Conservation (phyloP, 2,888 invertebrate genomes). For the Aromia moschata region DNA sequence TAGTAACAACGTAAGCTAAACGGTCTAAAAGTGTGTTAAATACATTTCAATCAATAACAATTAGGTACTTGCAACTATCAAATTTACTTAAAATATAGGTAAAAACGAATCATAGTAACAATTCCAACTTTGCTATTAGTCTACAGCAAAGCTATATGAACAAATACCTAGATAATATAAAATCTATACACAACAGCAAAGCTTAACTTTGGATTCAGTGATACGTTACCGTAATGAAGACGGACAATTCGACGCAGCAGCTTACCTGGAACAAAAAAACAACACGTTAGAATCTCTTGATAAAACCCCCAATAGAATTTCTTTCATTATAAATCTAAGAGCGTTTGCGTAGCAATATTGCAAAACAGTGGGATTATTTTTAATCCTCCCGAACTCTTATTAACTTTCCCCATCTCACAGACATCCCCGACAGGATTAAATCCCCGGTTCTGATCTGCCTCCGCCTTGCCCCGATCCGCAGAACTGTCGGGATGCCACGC, state of each 20-base stretch:
- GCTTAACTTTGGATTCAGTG: not conserved
- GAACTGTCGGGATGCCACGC: constrained; percentile 65
- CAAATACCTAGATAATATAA: too few relatives aligned
- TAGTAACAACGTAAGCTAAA: not conserved
- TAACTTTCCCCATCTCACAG: constrained; percentile 62
- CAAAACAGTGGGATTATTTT: constrained; percentile 65
- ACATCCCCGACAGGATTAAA: constrained; percentile 63
- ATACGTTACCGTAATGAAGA: constrained; percentile 23
- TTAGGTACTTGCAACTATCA: too few relatives aligned
- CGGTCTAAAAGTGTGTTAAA: not conserved
- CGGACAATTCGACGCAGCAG: not conserved
- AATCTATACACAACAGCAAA: too few relatives aligned
- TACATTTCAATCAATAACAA: not conserved
- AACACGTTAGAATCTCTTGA: constrained; percentile 24
- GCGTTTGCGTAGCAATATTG: constrained; percentile 58
- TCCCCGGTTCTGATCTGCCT: constrained; percentile 61
- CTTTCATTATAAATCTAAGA: constrained; percentile 40
- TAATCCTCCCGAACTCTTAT: constrained; percentile 64
- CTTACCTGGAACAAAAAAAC: constrained; percentile 38
- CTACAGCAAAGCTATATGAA: too few relatives aligned
- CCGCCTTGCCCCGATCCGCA: constrained; percentile 46
- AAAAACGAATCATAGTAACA: too few relatives aligned
- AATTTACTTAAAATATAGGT: too few relatives aligned
- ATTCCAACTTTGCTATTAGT: too few relatives aligned
- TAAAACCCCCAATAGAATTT: constrained; percentile 28